Evolutionary conservation across 2,888 invertebrate species (phyloP), one percentile per base, ranked within the genome.

Genomic region (Germaria angustata): DNA sequence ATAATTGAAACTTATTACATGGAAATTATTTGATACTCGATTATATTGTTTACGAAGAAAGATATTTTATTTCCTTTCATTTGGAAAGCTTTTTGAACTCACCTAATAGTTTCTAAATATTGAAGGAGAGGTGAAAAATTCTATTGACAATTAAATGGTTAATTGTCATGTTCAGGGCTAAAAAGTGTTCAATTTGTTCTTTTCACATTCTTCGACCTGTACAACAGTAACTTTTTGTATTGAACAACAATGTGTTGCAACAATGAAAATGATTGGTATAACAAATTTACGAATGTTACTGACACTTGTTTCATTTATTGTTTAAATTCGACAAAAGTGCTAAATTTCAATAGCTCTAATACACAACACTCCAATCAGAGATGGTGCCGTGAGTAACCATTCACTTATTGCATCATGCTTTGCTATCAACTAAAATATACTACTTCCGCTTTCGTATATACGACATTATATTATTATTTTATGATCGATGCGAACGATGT

Each of bases 91-190:
- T 61, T 44, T 44, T 3, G 7, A 0, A 22, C 53, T n/a, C 24
- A n/a, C 28, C 20, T 65, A 65, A 17, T 34, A 36, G 28, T 6
- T 3, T 28, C 20, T n/a, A 32, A 63, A 28, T 22, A 44, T 24
- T 17, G 9, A 55, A 32, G 17, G 20, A 59, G 15, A 71, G 22
- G 3, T 22, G 4, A 6, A 57, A n/a, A 57, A 46, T 1, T 22
- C 46, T 24, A 39, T 7, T 59, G 39, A 46, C 32, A 66, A 53
- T 69, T 68, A 75, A 82, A 66, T 72, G 75, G 66, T 55, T 77
- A 84, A 65, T 75, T 75, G 80, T 71, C 66, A 78, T 77, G 71
- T 81, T 78, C 84, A 84, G 78, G 84, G 84, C 78, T 79, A 81
- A 82, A 81, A 76, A 76, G 79, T 75, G 79, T 82, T 77, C 72